Evolutionary conservation across 2,888 invertebrate genomes (phyloP).

Genomic region (Formica aserva): DNA sequence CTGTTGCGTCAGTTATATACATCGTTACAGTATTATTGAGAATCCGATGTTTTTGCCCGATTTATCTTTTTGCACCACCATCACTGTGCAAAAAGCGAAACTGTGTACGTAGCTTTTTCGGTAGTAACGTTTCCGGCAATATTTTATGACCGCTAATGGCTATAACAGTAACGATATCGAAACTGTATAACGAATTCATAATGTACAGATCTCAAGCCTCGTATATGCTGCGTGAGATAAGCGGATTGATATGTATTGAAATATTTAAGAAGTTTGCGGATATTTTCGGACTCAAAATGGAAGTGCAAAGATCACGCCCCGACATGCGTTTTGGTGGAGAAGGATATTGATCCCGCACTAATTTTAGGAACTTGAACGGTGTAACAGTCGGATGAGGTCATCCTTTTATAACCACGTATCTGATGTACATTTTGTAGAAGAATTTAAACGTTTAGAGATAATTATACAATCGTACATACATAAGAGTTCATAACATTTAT

Average conservation of each 20-base stretch:
- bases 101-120: constrained; percentile 21
- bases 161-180: constrained; percentile 22
- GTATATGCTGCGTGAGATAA: not conserved
- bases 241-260: not conserved
- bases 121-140: constrained; percentile 15
- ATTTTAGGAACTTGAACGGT: constrained; percentile 30
- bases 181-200: constrained; percentile 24
- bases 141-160: constrained; percentile 45
- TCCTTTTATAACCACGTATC: not conserved
- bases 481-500: not conserved
- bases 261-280: constrained; percentile 1
- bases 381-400: constrained; percentile 23
- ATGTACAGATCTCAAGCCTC: not conserved
- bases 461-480: not conserved
- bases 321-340: not conserved
- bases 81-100: not conserved
- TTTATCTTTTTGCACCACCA: constrained; percentile 18
- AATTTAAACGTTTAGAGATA: not conserved
- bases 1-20: not conserved
- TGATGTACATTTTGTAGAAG: not conserved
- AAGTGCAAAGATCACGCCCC: not conserved
- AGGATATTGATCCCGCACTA: constrained; percentile 45
- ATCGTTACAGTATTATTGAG: constrained; percentile 28
- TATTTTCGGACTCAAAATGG: not conserved
- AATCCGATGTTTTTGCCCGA: constrained; percentile 27